These are phyloP conservation scores for Ormyrus nitidulus DNA, from an alignment of 2,888 invertebrate species.

Conservation along the genomic window DNA sequence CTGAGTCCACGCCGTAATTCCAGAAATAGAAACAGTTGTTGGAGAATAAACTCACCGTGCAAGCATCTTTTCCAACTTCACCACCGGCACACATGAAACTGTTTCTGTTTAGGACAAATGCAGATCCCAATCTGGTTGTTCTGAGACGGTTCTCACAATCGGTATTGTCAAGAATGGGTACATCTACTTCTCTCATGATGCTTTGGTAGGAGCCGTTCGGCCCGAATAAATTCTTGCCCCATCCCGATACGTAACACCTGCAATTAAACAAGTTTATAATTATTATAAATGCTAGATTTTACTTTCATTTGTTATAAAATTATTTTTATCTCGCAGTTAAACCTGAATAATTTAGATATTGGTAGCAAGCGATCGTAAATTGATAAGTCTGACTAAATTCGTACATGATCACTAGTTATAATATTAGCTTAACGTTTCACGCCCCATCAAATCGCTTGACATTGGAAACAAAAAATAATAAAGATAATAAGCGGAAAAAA, in stretches of 20 bases:
- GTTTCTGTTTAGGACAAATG: conserved; percentile 80
- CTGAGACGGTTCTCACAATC: conserved; percentile 82
- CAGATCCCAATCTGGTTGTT: conserved; percentile 81
- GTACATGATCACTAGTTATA: no score
- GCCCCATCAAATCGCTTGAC: no score
- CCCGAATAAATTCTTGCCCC: conserved; percentile 89
- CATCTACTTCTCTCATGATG: conserved; percentile 85
- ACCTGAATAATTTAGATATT: no score
- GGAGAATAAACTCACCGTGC: conserved; percentile 79
- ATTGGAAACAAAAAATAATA: no score
- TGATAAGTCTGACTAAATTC: no score
- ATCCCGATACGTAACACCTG: conserved; percentile 86
- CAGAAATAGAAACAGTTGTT: no score
- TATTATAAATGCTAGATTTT: background rate
- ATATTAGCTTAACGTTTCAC: no score
- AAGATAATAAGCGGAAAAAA: no score
- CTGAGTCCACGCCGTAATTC: no score
- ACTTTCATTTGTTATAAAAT: no score
- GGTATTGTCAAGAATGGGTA: conserved; percentile 82
- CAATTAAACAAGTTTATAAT: conserved; percentile 2
- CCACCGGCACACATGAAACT: conserved; percentile 90
- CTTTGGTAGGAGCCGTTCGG: conserved; percentile 78
- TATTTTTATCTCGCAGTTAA: no score
- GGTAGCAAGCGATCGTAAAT: no score
- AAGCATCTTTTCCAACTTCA: conserved; percentile 85